A percentile compares a stretch with the other conserved stretches of the same genome.
Conservation (phyloP, 2,797 vertebrate genomes). For the Limosa lapponica region DNA sequence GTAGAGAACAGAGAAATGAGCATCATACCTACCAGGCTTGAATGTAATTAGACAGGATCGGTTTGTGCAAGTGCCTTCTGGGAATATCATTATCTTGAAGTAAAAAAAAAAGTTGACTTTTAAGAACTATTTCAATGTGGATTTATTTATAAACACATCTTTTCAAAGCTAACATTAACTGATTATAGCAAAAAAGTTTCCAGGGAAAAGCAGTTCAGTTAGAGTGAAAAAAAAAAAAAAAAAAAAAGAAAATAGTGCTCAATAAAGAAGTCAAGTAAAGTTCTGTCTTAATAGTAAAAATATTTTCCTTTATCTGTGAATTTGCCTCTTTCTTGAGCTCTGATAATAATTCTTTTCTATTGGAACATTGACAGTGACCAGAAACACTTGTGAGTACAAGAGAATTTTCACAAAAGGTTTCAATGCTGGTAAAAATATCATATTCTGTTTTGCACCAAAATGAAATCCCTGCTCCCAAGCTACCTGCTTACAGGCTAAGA, state of each 20-base stretch:
- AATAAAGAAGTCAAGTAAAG: neutral
- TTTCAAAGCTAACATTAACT: conserved; percentile 6
- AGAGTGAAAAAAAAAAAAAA: neutral
- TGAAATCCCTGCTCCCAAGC: neutral
- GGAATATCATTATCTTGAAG: conserved; percentile 98
- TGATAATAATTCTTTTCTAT: neutral
- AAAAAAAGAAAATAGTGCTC: neutral
- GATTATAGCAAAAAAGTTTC: neutral
- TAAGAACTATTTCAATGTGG: neutral
- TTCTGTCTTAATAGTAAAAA: neutral
- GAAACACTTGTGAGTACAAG: neutral
- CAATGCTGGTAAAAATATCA: neutral
- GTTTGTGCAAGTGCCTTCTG: conserved; percentile 98
- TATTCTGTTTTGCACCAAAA: neutral
- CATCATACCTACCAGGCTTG: conserved; percentile 89
- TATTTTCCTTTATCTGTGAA: neutral
- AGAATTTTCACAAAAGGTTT: neutral
- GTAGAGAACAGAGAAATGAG: conserved; percentile 9
- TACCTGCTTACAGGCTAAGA: neutral
- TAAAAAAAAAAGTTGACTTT: conserved; percentile 35
- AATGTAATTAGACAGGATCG: conserved; percentile 98
- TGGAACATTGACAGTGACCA: neutral
- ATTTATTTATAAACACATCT: conserved; percentile 36
- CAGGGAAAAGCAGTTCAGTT: neutral
- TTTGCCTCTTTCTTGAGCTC: neutral